Conservation (phyloP, 2,113 vertebrate species). For the Centrocercus urophasianus region DNA sequence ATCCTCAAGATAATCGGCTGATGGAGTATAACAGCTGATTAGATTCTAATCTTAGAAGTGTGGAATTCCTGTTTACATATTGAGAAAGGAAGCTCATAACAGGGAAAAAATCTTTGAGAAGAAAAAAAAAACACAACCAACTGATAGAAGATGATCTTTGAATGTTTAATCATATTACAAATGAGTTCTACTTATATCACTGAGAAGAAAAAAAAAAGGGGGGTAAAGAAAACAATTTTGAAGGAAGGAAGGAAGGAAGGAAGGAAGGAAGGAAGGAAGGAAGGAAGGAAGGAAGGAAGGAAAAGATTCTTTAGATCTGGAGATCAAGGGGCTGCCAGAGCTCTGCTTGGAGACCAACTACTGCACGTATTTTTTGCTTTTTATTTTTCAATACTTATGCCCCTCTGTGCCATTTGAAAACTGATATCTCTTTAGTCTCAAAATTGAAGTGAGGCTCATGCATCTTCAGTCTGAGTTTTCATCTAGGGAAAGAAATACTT, state of each 20-base stretch:
- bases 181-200: accelerated
- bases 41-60: not conserved
- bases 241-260: no score
- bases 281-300: no score
- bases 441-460: not conserved
- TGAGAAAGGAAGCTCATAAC: not conserved
- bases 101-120: not conserved
- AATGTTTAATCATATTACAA: not conserved
- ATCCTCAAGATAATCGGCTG: not conserved
- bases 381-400: not conserved
- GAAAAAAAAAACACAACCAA: not conserved
- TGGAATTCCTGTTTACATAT: not conserved
- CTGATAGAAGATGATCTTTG: not conserved
- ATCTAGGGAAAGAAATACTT: not conserved
- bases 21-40: not conserved
- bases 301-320: not conserved
- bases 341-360: not conserved
- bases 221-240: not conserved
- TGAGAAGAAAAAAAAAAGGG: not conserved
- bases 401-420: not conserved
- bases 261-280: no score
- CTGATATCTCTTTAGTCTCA: not conserved
- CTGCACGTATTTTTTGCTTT: not conserved
- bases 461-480: not conserved
- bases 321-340: not conserved